phyloP scores from a whole-genome alignment of 1,140 invertebrate genomes.

The Neodiprion pinetum region DNA sequence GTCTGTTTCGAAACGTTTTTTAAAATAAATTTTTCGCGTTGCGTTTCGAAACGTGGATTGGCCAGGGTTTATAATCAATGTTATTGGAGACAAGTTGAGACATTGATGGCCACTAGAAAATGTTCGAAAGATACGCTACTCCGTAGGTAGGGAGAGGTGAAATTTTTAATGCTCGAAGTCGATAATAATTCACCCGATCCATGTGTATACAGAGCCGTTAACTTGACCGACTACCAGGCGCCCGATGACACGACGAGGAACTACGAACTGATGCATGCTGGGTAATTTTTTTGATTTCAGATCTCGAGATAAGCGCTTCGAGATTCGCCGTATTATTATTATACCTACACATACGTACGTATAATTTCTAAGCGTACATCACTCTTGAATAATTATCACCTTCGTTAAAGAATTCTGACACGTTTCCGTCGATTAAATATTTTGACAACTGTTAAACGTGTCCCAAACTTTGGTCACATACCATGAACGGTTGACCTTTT shows the following conservation, averaged over 20 bases:
- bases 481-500: too few species aligned
- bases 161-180: background rate
- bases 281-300: background rate
- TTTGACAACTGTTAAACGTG: too few species aligned
- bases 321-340: too few species aligned
- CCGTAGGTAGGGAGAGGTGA: background rate
- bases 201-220: background rate
- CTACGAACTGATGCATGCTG: background rate
- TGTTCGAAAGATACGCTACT: background rate
- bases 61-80: background rate
- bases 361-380: too few species aligned
- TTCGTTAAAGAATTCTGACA: too few species aligned
- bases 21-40: background rate
- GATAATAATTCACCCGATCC: conserved; percentile 1
- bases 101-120: background rate
- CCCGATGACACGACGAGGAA: background rate
- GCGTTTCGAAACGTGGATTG: background rate
- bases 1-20: too few species aligned
- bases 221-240: background rate
- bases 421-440: too few species aligned
- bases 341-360: too few species aligned
- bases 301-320: background rate
- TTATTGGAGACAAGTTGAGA: background rate
- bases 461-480: too few species aligned
- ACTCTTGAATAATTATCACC: too few species aligned